Evolutionary conservation across 2,797 vertebrate species (phyloP).

Genomic region (Crax fasciolata): DNA sequence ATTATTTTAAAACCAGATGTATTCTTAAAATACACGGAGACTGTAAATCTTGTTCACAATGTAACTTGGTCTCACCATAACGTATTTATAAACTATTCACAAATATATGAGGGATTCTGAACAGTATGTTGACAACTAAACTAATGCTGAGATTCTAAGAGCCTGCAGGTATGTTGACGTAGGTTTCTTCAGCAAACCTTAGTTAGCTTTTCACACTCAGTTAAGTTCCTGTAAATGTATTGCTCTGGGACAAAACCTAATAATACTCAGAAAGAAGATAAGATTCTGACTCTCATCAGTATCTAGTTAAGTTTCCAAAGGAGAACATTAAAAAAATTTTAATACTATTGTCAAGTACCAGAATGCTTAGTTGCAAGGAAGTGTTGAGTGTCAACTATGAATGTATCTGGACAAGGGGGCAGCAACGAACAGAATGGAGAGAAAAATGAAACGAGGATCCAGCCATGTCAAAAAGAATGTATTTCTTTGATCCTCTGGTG

Average conservation of each 20-base stretch:
- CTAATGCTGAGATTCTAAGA: not conserved
- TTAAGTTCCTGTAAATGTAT: not conserved
- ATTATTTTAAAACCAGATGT: not conserved
- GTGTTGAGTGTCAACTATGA: not conserved
- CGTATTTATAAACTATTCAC: not conserved
- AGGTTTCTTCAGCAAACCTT: not conserved
- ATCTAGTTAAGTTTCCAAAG: not conserved
- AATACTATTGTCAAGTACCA: not conserved
- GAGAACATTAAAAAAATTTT: not conserved
- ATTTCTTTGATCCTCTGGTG: not conserved
- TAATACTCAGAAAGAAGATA: not conserved
- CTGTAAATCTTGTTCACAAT: not conserved
- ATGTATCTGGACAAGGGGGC: not conserved
- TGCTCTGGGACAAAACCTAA: not conserved
- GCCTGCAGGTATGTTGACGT: not conserved
- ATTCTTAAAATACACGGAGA: not conserved
- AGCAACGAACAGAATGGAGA: not conserved
- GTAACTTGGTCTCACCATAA: not conserved
- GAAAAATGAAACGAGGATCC: not conserved
- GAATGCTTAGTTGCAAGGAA: not conserved
- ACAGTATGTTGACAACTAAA: not conserved
- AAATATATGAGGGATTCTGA: not conserved
- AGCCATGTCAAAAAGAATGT: not conserved
- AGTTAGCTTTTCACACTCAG: not conserved
- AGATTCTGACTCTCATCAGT: not conserved